Evolutionary conservation across 2,797 vertebrate species (phyloP).

Genomic region (Brachymystax lenok): DNA sequence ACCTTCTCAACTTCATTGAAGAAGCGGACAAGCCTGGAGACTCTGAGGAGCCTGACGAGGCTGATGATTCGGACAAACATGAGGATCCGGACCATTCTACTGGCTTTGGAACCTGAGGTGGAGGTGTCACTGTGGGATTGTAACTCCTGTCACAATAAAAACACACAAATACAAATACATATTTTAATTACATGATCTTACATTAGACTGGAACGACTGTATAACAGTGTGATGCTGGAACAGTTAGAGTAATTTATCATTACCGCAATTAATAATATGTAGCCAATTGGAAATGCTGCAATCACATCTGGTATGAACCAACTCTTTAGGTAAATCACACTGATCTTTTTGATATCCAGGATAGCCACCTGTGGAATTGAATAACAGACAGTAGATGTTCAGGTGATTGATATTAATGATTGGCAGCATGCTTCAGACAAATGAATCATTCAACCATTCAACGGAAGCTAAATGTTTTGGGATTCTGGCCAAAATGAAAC

Average conservation of each 20-base stretch:
- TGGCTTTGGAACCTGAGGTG: slow-evolving; percentile 72
- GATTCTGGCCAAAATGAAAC: slow-evolving; percentile 27
- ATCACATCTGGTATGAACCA: slow-evolving; percentile 81
- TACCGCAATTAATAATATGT: slow-evolving; percentile 80
- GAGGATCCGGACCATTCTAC: slow-evolving; percentile 78
- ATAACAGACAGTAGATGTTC: slow-evolving; percentile 10
- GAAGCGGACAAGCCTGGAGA: slow-evolving; percentile 76
- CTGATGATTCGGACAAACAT: slow-evolving; percentile 81
- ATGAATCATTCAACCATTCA: slow-evolving; percentile 38
- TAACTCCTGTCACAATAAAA: slow-evolving; percentile 58
- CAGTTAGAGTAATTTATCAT: slow-evolving; percentile 26
- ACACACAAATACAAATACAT: background rate
- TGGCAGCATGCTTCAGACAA: slow-evolving; percentile 19
- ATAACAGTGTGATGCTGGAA: background rate
- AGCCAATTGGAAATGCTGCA: slow-evolving; percentile 80
- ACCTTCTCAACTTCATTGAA: slow-evolving; percentile 83
- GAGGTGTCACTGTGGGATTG: slow-evolving; percentile 69
- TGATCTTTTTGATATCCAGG: slow-evolving; percentile 77
- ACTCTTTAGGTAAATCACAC: slow-evolving; percentile 75
- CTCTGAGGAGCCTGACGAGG: slow-evolving; percentile 74
- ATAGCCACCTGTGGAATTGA: slow-evolving; percentile 69
- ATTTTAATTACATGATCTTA: background rate
- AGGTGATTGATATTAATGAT: slow-evolving; percentile 35
- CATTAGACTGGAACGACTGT: background rate
- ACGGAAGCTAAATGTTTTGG: slow-evolving; percentile 35